A percentile compares a stretch with the other conserved stretches of the same genome.
phyloP scores from a whole-genome alignment of 1,140 invertebrate genomes.

The Elysia chlorotica region DNA sequence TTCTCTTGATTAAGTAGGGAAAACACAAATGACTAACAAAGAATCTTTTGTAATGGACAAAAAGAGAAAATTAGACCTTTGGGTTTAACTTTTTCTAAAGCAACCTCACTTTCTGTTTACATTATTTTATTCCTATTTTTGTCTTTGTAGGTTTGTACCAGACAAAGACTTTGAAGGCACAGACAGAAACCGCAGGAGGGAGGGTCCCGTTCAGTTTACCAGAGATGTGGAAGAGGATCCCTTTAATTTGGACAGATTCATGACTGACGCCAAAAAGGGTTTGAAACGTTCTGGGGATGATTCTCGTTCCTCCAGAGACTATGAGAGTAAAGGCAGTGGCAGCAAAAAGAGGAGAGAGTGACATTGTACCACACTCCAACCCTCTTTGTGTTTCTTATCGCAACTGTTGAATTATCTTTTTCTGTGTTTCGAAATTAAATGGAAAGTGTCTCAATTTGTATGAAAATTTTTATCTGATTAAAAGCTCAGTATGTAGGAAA shows the following conservation, averaged over 20 bases:
- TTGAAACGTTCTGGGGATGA: constrained; percentile 58
- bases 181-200: constrained; percentile 71
- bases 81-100: too few relatives aligned
- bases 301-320: constrained; percentile 46
- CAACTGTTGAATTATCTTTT: too few relatives aligned
- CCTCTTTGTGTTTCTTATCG: too few relatives aligned
- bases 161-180: constrained; percentile 95
- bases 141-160: constrained; percentile 79
- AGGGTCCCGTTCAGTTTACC: constrained; percentile 96
- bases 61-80: not conserved
- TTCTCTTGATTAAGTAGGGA: too few relatives aligned
- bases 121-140: not conserved
- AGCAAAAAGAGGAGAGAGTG: constrained; percentile 50
- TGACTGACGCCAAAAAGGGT: constrained; percentile 88
- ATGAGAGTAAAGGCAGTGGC: constrained; percentile 44
- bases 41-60: not conserved
- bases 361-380: too few relatives aligned
- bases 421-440: too few relatives aligned
- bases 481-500: too few relatives aligned
- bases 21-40: too few relatives aligned
- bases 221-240: constrained; percentile 85
- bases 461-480: too few relatives aligned
- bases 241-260: constrained; percentile 97
- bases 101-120: too few relatives aligned
- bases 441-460: too few relatives aligned